phyloP scores from a whole-genome alignment of 1,140 invertebrate genomes.

The Papilio polyxenes region DNA sequence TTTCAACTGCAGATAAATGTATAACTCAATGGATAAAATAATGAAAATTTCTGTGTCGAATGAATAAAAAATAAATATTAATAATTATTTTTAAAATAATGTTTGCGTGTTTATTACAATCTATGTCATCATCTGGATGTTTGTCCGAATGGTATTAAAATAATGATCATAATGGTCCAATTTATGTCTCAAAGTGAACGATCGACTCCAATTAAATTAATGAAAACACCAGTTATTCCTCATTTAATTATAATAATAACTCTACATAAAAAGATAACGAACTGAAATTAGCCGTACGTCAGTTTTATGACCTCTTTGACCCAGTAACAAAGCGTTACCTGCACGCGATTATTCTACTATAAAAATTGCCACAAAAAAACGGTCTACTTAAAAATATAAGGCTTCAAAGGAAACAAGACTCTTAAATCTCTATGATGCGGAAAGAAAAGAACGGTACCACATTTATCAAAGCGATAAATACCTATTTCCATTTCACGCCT shows the following conservation, averaged over 20 bases:
- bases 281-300: slow-evolving; percentile 32
- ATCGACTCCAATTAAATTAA: not conserved
- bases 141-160: not conserved
- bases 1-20: too few relatives aligned
- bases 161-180: not conserved
- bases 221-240: not conserved
- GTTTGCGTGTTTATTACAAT: not conserved
- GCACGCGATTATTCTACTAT: slow-evolving; percentile 17
- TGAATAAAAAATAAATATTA: too few relatives aligned
- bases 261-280: slow-evolving; percentile 25
- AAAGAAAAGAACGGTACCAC: not conserved
- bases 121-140: not conserved
- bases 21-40: too few relatives aligned
- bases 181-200: not conserved
- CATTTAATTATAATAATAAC: slow-evolving; percentile 30
- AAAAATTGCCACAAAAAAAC: not conserved
- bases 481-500: not conserved
- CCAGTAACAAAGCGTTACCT: slow-evolving; percentile 28
- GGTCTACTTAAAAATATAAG: not conserved
- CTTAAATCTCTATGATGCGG: too few relatives aligned
- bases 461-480: not conserved
- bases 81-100: not conserved
- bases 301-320: slow-evolving; percentile 33
- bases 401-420: not conserved
- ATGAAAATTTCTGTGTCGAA: too few relatives aligned